Percentiles rank a stretch among this genome's conserved stretches.
Evolutionary conservation across 1,140 invertebrate genomes (phyloP).

Genomic region (Dinothrombium tinctorium): DNA sequence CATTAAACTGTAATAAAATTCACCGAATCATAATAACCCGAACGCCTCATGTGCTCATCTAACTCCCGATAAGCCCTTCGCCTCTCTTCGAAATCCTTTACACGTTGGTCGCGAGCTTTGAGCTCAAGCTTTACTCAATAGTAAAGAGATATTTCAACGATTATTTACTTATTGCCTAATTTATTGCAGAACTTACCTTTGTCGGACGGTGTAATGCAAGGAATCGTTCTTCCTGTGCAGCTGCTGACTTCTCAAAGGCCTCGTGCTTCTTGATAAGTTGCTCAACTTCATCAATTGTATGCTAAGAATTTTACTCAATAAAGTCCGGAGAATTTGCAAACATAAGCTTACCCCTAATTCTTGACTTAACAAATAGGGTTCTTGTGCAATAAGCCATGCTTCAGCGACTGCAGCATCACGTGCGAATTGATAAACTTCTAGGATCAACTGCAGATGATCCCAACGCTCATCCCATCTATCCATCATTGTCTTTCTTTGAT

Average conservation of each 20-base stretch:
- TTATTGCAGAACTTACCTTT: conserved; percentile 39
- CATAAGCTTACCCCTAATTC: conserved; percentile 53
- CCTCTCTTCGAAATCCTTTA: no score
- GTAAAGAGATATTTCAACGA: no score
- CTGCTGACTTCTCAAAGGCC: conserved; percentile 95
- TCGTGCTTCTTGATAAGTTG: conserved; percentile 99
- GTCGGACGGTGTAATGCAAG: conserved; percentile 87
- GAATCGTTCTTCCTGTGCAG: conserved; percentile 96
- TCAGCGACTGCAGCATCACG: conserved; percentile 96
- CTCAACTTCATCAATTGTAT: conserved; percentile 95
- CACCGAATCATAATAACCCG: no score
- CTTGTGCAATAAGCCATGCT: conserved; percentile 94
- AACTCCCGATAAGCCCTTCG: no score
- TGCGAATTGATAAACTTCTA: conserved; percentile 99
- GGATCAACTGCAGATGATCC: conserved; percentile 83
- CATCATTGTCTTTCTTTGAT: conserved; percentile 70
- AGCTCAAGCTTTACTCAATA: no score
- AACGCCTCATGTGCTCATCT: no score
- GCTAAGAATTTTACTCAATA: conserved; percentile 25
- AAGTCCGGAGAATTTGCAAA: not conserved
- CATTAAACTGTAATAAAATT: no score
- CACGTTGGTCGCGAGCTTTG: no score
- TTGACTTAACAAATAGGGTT: conserved; percentile 86
- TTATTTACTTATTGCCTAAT: no score
- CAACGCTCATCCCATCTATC: conserved; percentile 93